Evolutionary conservation across 2,888 invertebrate species (phyloP), one percentile per base, ranked within the genome.

Genomic region (Fragum whitleyi): DNA sequence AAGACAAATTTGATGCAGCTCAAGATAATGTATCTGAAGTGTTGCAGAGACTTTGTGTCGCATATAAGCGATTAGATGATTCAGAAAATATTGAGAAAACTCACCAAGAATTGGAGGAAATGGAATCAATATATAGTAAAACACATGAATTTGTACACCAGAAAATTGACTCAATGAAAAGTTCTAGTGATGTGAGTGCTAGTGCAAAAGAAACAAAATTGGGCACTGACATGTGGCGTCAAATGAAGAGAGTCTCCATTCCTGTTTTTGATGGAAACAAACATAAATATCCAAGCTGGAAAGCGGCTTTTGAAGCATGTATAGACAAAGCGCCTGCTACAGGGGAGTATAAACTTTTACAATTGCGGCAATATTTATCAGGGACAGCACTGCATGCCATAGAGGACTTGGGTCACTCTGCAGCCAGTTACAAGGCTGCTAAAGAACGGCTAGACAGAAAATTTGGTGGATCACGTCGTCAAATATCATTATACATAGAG

Each of bases 231-330:
- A 39, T 65, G 36, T 16, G 65, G 65, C 39, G 65, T 6, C 36
- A 65, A 21, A 36, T 39, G 39, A 65, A 36, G 39, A 9, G 65
- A 14, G 65, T 65, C 7, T 65, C 65, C 3, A 65, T 65, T 6
- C 39, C 65, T 21, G 16, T 42, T 23, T 65, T 65, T 36, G 32
- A 23, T 23, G 42, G 65, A 23, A 23, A 65, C 9, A 39, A 39
- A 39, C 19, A 6, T 7, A n/a, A n/a, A 65, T 65, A 65, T 23
- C 65, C n/a, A 21, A 23, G 21, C 5, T 65, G 21, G 65, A 39
- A 42, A 23, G 39, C 65, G 2, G 65, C 65, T 21, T 65, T 65
- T 42, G 23, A 65, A n/a, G 65, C 65, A 9, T 36, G 65, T 36
- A 65, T 42, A 23, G 36, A 65, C 29, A 36, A 42, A 23, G 42